phyloP scores from a whole-genome alignment of 2,797 vertebrate species.

The Phylloscopus collybita region DNA sequence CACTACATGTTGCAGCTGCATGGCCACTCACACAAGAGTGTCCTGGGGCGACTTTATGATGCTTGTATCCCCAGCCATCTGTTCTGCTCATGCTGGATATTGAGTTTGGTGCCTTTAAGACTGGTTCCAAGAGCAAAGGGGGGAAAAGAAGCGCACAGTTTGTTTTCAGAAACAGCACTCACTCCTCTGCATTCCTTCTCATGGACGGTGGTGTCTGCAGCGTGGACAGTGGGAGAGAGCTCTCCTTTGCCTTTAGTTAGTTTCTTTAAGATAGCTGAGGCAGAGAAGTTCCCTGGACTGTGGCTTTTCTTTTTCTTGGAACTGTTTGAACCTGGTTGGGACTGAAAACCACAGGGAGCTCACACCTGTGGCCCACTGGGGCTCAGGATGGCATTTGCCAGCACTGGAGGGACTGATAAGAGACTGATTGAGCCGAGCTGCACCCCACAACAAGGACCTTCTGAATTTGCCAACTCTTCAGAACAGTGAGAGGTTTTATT shows the following conservation, averaged over 20 bases:
- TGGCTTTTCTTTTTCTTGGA: background rate
- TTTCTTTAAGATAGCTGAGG: background rate
- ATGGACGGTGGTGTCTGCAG: background rate
- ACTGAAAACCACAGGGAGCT: background rate
- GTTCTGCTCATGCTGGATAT: background rate
- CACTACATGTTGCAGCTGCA: background rate
- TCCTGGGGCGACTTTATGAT: background rate
- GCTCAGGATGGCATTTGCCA: background rate
- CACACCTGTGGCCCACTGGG: background rate
- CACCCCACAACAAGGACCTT: background rate
- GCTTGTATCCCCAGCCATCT: too few relatives aligned
- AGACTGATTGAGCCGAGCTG: background rate
- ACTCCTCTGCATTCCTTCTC: background rate
- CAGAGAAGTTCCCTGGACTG: background rate
- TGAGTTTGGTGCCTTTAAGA: background rate
- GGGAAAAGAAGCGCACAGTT: background rate
- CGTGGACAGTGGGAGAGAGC: background rate
- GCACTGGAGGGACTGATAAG: background rate
- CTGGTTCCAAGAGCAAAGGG: background rate
- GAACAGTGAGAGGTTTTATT: background rate
- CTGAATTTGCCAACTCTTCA: background rate
- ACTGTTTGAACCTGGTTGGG: background rate
- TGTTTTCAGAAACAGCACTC: background rate
- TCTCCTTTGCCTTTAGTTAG: background rate
- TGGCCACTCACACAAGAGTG: background rate